A percentile compares a stretch with the other conserved stretches of the same genome.
These are phyloP conservation scores for Eptesicus fuscus DNA, from an alignment of 2,113 vertebrate species.

Conservation along the genomic window DNA sequence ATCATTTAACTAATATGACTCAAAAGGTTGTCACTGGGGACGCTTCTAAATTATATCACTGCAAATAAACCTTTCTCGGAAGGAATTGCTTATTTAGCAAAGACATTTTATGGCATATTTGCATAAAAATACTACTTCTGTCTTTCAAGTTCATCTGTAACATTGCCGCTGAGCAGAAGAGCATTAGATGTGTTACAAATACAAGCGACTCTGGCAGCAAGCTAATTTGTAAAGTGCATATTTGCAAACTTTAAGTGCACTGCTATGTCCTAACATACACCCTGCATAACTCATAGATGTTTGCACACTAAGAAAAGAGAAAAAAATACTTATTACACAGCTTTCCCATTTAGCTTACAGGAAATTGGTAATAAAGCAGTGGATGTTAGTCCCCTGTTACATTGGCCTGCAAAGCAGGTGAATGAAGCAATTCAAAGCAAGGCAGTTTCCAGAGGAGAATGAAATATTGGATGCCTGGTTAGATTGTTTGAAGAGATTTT, in stretches of 20 bases:
- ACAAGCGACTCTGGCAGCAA: constrained; percentile 65
- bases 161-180: constrained; percentile 55
- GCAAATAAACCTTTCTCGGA: constrained; percentile 77
- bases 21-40: constrained; percentile 76
- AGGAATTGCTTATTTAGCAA: constrained; percentile 75
- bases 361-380: not conserved
- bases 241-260: constrained; percentile 64
- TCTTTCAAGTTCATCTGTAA: constrained; percentile 75
- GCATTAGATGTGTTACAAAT: constrained; percentile 63
- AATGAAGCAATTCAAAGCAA: constrained; percentile 52
- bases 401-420: constrained; percentile 18
- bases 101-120: constrained; percentile 72
- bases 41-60: constrained; percentile 73
- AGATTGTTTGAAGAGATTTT: not conserved
- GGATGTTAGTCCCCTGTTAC: not conserved
- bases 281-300: constrained; percentile 43
- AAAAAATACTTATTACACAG: not conserved
- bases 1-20: constrained; percentile 77
- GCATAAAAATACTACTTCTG: constrained; percentile 76
- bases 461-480: not conserved
- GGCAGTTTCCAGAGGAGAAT: constrained; percentile 27
- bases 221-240: constrained; percentile 65
- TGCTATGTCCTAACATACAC: constrained; percentile 31
- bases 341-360: constrained; percentile 11
- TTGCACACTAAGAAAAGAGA: constrained; percentile 2